phyloP scores from a whole-genome alignment of 2,888 invertebrate species.

The Sicus ferrugineus region DNA sequence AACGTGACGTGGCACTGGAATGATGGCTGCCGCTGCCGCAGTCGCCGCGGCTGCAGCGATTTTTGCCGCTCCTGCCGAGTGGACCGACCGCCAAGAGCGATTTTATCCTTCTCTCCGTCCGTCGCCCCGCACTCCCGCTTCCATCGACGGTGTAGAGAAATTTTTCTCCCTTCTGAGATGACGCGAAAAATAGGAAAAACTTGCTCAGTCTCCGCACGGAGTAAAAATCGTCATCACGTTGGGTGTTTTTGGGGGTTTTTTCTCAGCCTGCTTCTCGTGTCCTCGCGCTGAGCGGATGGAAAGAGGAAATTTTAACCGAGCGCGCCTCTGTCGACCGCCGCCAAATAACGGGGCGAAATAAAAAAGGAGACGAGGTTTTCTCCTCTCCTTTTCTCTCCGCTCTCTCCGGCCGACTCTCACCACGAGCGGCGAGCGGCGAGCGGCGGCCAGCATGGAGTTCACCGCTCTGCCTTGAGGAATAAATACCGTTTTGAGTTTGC shows the following conservation, averaged over 20 bases:
- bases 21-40: not conserved
- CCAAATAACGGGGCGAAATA: not conserved
- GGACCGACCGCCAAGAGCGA: constrained; percentile 20
- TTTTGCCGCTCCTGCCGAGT: constrained; percentile 17
- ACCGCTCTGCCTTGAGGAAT: too few relatives aligned
- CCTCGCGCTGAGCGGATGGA: not conserved
- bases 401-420: too few relatives aligned
- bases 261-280: not conserved
- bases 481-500: not conserved
- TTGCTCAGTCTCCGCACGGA: constrained; percentile 15
- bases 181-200: not conserved
- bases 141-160: too few relatives aligned
- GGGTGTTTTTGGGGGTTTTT: not conserved
- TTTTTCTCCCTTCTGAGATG: not conserved
- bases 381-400: not conserved
- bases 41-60: not conserved
- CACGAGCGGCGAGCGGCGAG: too few relatives aligned
- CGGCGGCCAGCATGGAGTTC: too few relatives aligned
- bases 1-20: constrained; percentile 11
- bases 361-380: not conserved
- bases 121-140: too few relatives aligned
- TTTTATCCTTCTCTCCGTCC: too few relatives aligned
- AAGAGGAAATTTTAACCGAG: too few relatives aligned
- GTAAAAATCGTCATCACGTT: constrained; percentile 13
- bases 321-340: not conserved